Evolutionary conservation across 2,888 invertebrate genomes (phyloP).

Genomic region (Melieria omissa): DNA sequence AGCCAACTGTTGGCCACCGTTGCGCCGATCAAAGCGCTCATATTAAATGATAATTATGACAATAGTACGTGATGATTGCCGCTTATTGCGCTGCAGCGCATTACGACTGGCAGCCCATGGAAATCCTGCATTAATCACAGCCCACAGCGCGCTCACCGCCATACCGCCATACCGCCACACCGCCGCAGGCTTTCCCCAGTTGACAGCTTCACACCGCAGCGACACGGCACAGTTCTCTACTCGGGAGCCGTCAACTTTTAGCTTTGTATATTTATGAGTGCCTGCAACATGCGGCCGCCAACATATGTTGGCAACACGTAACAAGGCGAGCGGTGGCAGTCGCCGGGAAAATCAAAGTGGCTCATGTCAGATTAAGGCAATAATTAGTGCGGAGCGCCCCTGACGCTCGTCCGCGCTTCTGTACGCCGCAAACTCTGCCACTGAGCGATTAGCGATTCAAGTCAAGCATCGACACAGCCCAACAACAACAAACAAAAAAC

Average conservation of each 20-base stretch:
- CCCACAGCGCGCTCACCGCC: constrained; percentile 2
- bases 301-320: no score
- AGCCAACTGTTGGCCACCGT: constrained; percentile 17
- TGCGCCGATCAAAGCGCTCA: constrained; percentile 43
- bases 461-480: constrained; percentile 6
- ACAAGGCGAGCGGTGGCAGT: neutral
- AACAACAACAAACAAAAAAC: neutral
- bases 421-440: constrained; percentile 20
- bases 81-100: constrained; percentile 50
- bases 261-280: constrained; percentile 47
- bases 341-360: constrained; percentile 46
- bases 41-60: constrained; percentile 63
- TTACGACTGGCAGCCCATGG: constrained; percentile 34
- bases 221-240: no score
- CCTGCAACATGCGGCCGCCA: constrained; percentile 38
- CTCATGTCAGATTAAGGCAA: constrained; percentile 50
- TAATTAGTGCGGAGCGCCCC: constrained; percentile 42
- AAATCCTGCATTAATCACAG: constrained; percentile 41
- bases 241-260: neutral
- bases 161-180: constrained; percentile 27
- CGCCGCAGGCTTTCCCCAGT: neutral
- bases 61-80: constrained; percentile 64
- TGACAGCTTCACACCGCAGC: no score
- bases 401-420: no score
- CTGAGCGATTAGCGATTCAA: constrained; percentile 20